Evolutionary conservation across 2,797 vertebrate genomes (phyloP).

Genomic region (Molossus molossus): DNA sequence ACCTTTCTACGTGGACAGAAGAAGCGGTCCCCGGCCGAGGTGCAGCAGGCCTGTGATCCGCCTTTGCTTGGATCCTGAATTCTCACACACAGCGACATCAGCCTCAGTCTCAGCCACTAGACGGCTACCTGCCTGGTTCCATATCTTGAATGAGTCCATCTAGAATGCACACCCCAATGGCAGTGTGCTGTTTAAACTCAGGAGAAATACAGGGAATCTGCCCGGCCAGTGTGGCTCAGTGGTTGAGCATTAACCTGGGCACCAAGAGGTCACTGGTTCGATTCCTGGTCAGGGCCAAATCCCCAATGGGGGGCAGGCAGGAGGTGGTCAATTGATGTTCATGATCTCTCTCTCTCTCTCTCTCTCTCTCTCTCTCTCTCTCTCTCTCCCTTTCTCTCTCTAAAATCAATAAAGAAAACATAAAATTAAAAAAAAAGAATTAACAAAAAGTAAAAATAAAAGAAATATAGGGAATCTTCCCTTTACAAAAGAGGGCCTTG

Average conservation of each 20-base stretch:
- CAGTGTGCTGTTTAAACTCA: not conserved
- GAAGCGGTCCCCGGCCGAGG: fast-evolving
- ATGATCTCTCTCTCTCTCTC: no score
- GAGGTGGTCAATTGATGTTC: no score
- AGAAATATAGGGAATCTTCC: not conserved
- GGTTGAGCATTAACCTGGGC: no score
- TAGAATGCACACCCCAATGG: not conserved
- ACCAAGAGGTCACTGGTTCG: no score
- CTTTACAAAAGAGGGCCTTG: not conserved
- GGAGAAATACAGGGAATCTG: not conserved
- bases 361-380: no score
- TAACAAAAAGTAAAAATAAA: no score
- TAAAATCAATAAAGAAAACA: no score
- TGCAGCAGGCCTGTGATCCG: fast-evolving
- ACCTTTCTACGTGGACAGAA: fast-evolving
- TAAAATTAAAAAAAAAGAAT: no score
- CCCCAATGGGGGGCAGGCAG: no score
- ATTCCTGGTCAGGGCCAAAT: no score
- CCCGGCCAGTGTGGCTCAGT: not conserved
- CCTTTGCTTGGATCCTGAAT: not conserved
- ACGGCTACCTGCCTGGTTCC: not conserved
- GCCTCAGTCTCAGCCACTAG: not conserved
- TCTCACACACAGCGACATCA: not conserved
- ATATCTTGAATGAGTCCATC: not conserved
- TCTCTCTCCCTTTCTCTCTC: no score